Evolutionary conservation across 2,888 invertebrate species (phyloP), one percentile per base, ranked within the genome.

Genomic region (Spilosoma lubricipeda): DNA sequence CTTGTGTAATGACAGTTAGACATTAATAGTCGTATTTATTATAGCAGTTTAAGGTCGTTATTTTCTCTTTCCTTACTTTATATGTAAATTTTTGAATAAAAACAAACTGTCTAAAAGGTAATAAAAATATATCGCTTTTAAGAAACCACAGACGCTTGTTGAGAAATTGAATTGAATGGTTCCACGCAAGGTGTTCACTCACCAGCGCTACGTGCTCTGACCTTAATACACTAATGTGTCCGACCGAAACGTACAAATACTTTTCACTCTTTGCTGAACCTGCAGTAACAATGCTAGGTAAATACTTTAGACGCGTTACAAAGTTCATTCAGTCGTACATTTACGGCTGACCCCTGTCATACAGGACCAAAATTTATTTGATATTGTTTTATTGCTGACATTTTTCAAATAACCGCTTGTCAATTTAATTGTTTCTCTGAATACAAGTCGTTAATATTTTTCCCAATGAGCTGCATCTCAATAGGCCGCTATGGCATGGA

Each of bases 131-230:
- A 45, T 27, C 67, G 80, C 80, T 84, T 83, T 82, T 84, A 83
- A 82, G 77, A 75, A 70, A 75, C 75, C 76, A 59, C 67, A 78
- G 48, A 67, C 70, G 27, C 73, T 81, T 81, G 73, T 77, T 67
- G 78, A 78, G 81, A 83, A 84, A 88, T 87, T 85, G 79, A 83
- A 89, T 87, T 82, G 85, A 86, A 87, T 71, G 80, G 82, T 85
- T 84, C 73, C 84, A 86, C 83, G 84, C 85, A 80, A 83, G 81
- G 81, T 75, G 74, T 79, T 76, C 71, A 71, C 69, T 72, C 63
- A 52, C 33, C 18, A 66, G 70, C 72, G 59, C 65, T 78, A 77
- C 68, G 48, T 77, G 71, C 52, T 52, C 71, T 83, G 81, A 85
- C 81, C 82, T 79, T 80, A 85, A 82, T 85, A 80, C 70, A 74